phyloP scores from a whole-genome alignment of 2,797 vertebrate genomes.

The Platyrinchus mystaceus region DNA sequence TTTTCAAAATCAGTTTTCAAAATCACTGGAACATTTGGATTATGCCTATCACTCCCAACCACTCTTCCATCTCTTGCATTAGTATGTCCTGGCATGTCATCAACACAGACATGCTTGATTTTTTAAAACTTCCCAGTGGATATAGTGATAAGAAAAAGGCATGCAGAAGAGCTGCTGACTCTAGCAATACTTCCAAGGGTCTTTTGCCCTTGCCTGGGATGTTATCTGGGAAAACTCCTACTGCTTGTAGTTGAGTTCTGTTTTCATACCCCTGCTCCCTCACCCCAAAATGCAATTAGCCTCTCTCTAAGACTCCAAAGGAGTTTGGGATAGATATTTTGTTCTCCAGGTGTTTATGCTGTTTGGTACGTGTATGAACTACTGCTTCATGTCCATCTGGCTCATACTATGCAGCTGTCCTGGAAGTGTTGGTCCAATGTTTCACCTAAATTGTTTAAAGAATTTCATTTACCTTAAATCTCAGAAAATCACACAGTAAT shows the following conservation, averaged over 20 bases:
- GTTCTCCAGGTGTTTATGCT: neutral
- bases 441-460: neutral
- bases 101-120: neutral
- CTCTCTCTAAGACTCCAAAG: neutral
- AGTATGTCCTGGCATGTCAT: accelerated
- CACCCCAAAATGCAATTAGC: neutral
- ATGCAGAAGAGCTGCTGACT: neutral
- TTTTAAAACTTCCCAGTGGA: neutral
- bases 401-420: neutral
- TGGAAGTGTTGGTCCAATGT: neutral
- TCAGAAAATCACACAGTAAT: neutral
- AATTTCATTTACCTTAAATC: neutral
- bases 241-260: neutral
- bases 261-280: neutral
- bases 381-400: neutral
- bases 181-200: neutral
- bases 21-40: neutral
- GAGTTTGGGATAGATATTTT: neutral
- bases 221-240: neutral
- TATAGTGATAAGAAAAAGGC: neutral
- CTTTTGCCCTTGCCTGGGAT: neutral
- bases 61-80: neutral
- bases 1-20: neutral
- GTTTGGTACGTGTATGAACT: neutral
- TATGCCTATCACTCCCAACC: neutral